Evolutionary conservation across 2,888 invertebrate species (phyloP).

Genomic region (Allolobophora icterica): DNA sequence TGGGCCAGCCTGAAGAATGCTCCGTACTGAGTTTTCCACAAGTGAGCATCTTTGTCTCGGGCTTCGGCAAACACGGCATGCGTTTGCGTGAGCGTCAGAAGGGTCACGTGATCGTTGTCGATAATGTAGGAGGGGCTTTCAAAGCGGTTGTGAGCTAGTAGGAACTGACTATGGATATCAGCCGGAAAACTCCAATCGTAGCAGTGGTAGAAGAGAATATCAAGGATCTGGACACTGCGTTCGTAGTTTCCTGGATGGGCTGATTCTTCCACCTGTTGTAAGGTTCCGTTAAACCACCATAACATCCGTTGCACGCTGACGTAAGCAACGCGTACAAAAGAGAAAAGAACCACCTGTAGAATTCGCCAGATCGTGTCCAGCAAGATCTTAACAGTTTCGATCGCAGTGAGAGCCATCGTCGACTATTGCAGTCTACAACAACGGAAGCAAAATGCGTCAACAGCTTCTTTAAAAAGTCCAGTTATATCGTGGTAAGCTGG

Average conservation of each 20-base stretch:
- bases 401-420: background rate
- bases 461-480: no score
- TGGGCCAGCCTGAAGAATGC: background rate
- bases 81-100: background rate
- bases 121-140: background rate
- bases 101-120: slow-evolving; percentile 25
- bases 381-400: background rate
- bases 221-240: slow-evolving; percentile 19
- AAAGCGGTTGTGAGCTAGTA: background rate
- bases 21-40: background rate
- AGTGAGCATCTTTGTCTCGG: background rate
- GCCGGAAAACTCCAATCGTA: background rate
- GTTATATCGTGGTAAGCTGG: no score
- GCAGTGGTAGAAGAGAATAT: background rate
- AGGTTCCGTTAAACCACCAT: background rate
- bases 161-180: background rate
- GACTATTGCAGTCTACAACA: no score
- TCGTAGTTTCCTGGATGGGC: background rate
- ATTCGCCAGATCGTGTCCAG: background rate
- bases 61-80: slow-evolving; percentile 6
- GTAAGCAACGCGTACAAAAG: background rate
- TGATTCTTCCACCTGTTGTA: background rate
- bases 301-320: background rate
- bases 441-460: no score
- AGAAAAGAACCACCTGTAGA: background rate